phyloP scores from a whole-genome alignment of 2,888 invertebrate genomes.

The Megastigmus dorsalis region DNA sequence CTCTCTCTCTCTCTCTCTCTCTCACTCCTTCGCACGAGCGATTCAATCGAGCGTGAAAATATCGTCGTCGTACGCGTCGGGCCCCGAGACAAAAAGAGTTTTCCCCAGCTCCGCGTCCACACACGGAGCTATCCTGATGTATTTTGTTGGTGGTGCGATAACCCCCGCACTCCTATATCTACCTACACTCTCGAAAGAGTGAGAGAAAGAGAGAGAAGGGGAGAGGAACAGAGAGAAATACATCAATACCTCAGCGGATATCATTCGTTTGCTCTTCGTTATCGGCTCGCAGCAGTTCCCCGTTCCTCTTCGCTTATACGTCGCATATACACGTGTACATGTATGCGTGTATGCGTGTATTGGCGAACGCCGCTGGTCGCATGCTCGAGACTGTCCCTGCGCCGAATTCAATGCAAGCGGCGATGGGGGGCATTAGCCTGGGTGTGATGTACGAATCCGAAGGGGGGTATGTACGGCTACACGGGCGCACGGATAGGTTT shows the following conservation, averaged over 20 bases:
- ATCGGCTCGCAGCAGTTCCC: conserved; percentile 46
- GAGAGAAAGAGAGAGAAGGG: too few species aligned
- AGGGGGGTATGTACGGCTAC: neutral
- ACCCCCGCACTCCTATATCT: too few species aligned
- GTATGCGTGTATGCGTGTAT: too few species aligned
- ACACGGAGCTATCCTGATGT: neutral
- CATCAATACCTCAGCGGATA: conserved; percentile 58
- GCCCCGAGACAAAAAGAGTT: conserved; percentile 27
- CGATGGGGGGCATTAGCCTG: neutral
- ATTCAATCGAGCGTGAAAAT: conserved; percentile 55
- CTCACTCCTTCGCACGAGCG: conserved; percentile 15
- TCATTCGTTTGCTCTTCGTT: conserved; percentile 60
- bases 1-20: neutral
- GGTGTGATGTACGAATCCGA: neutral
- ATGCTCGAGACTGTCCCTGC: neutral
- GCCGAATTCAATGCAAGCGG: neutral
- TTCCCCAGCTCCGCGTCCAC: too few species aligned
- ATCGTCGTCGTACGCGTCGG: too few species aligned
- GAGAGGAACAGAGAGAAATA: neutral
- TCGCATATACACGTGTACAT: neutral
- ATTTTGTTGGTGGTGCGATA: conserved; percentile 19
- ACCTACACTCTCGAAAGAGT: too few species aligned
- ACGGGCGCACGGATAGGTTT: too few species aligned
- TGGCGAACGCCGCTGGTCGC: too few species aligned
- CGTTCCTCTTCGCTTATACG: neutral